These are phyloP conservation scores for Cavia porcellus DNA, from an alignment of 2,113 vertebrate species.

Conservation along the genomic window DNA sequence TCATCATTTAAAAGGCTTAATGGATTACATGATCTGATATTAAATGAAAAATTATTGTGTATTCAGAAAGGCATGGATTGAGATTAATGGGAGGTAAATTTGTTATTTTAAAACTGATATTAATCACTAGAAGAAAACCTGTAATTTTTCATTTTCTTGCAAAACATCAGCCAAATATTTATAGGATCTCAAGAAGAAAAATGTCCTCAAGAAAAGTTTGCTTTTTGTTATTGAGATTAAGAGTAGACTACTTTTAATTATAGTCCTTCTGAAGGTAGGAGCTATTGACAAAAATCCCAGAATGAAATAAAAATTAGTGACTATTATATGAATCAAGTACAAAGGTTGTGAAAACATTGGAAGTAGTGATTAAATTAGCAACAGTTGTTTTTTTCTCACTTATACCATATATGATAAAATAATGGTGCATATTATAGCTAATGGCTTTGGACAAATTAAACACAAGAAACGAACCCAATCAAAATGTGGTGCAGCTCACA, in stretches of 20 bases:
- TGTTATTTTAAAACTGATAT: conserved; percentile 4
- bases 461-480: neutral
- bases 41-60: conserved; percentile 10
- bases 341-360: neutral
- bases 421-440: neutral
- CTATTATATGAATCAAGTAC: neutral
- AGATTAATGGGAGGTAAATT: neutral
- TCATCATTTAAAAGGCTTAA: conserved; percentile 43
- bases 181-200: neutral
- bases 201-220: neutral
- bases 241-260: neutral
- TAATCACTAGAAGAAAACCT: neutral
- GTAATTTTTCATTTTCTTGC: neutral
- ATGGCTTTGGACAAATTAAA: neutral
- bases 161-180: neutral
- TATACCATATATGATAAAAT: neutral
- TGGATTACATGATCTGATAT: neutral
- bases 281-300: neutral
- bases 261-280: neutral
- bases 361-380: neutral
- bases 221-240: neutral
- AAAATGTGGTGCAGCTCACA: neutral
- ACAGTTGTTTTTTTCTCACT: neutral
- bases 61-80: neutral
- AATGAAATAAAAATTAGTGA: neutral